Evolutionary conservation across 2,113 vertebrate species (phyloP), one percentile per base, ranked within the genome.

Genomic region (Cygnus atratus): DNA sequence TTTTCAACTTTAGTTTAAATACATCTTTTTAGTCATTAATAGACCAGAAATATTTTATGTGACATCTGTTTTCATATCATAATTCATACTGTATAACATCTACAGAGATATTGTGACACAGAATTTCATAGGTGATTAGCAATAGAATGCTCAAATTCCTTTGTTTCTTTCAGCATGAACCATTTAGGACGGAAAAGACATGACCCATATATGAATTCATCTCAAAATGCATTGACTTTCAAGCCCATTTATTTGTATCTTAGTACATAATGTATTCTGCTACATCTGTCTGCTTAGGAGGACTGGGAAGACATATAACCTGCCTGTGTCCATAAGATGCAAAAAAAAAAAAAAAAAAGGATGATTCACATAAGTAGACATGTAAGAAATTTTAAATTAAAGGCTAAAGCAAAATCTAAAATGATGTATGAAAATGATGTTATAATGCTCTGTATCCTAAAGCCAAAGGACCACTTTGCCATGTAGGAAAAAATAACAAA

Each of bases 401-500:
- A 95, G 4, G 46, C 61, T 75, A 93, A 94, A 93, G 41, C 11
- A 70, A 91, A 92, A 92, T 83, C 28, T 84, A 91, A 91, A 75
- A 67, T 72, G 8, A 81, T 81, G 5, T 7, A 35, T 72, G 9
- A 1, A 73, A 77, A 93, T 21, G 39, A 59, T 37, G 43, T 25
- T 78, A 26, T 31, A 62, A 39, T 61, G 28, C 18, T 93, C 28
- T 61, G 35, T 59, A n/a, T 81, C 68, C 76, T 75, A 66, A 95
- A 93, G 54, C 87, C 78, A 88, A 63, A 95, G 19, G 9, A 33
- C 22, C 54, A 54, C 33, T 95, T 96, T 92, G 11, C 54, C 43
- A 68, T 44, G 57, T 63, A 95, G 44, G 31, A 83, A 95, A 96
- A 96, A 93, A 80, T 62, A 95, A 84, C 11, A 87, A 80, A 77